Conservation (phyloP, 2,797 vertebrate species). For the Rhinella marina region DNA sequence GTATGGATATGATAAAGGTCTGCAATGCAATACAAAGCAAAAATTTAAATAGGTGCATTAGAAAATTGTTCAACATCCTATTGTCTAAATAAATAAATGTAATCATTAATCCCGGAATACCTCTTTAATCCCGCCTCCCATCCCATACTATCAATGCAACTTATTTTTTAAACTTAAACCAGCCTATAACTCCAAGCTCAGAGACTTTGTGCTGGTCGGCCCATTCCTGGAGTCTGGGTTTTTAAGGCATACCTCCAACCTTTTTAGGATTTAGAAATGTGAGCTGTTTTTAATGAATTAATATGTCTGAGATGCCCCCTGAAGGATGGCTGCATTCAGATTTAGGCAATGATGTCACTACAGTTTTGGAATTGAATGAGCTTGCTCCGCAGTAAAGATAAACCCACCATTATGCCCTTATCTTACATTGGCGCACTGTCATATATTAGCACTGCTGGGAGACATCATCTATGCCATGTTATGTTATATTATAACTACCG, state of each 20-base stretch:
- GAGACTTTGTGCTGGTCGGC: background rate
- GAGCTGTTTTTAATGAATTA: background rate
- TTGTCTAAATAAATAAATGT: no score
- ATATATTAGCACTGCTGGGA: background rate
- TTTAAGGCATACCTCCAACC: background rate
- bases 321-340: background rate
- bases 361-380: background rate
- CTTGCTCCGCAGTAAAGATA: background rate
- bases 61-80: no score
- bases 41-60: no score
- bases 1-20: no score
- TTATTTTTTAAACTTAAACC: background rate
- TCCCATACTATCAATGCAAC: no score
- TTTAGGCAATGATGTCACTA: background rate
- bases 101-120: background rate
- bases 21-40: no score
- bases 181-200: background rate
- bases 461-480: background rate
- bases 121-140: background rate
- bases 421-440: background rate
- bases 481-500: slow-evolving; percentile 2
- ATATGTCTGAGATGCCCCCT: background rate
- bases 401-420: background rate
- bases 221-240: background rate
- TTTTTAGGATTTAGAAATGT: background rate